Evolutionary conservation across 2,888 invertebrate species (phyloP).

Genomic region (Serrognathus titanus): DNA sequence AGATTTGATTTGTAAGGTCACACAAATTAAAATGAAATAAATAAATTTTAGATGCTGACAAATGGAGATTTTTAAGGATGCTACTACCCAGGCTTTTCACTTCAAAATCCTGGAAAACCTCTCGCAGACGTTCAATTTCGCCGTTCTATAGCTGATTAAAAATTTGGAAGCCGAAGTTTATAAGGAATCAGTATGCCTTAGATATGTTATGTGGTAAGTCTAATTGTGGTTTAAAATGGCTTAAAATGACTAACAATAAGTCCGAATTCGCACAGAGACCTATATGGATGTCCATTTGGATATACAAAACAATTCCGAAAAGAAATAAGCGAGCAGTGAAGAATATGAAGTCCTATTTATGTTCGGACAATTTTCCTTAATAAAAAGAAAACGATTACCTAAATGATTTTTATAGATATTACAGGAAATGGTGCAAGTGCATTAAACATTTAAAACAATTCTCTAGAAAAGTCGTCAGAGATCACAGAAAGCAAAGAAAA

Average conservation of each 20-base stretch:
- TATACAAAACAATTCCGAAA: slow-evolving; percentile 4
- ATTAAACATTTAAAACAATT: slow-evolving; percentile 5
- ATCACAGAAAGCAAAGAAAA: slow-evolving; percentile 1
- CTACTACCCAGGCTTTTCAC: slow-evolving; percentile 20
- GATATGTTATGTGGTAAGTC: slow-evolving; percentile 19
- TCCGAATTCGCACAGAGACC: slow-evolving; percentile 12
- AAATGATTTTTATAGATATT: background rate
- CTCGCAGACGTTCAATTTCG: slow-evolving; percentile 9
- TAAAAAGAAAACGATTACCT: slow-evolving; percentile 5
- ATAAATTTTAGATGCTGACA: slow-evolving; percentile 3
- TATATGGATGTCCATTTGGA: slow-evolving; percentile 8
- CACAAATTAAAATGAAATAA: no score
- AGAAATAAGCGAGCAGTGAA: slow-evolving; percentile 1
- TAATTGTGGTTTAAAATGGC: background rate
- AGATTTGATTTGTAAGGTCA: no score
- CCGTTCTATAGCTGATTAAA: slow-evolving; percentile 8
- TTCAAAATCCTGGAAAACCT: slow-evolving; percentile 18
- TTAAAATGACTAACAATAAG: background rate
- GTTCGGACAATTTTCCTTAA: slow-evolving; percentile 7
- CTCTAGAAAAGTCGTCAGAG: background rate
- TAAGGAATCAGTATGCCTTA: slow-evolving; percentile 10
- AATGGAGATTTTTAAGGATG: slow-evolving; percentile 15
- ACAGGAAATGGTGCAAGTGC: background rate
- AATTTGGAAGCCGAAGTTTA: slow-evolving; percentile 4
- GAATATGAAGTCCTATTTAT: background rate